These are phyloP conservation scores for Spialia ferax DNA, from an alignment of 2,888 invertebrate genomes.

Conservation along the genomic window DNA sequence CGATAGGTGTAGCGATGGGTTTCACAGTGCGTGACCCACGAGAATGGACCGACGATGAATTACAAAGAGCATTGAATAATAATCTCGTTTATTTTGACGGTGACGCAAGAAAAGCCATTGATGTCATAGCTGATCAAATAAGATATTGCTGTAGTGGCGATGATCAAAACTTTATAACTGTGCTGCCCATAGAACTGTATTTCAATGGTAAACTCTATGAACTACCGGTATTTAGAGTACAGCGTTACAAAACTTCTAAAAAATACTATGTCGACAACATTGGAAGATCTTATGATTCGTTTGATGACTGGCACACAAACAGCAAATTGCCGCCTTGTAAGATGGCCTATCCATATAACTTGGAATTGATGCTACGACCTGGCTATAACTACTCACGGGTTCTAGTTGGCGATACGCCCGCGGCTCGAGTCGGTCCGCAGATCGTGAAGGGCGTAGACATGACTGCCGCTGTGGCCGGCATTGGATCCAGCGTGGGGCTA, in stretches of 20 bases:
- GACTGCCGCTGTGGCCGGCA: slow-evolving; percentile 45
- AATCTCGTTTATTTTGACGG: slow-evolving; percentile 47
- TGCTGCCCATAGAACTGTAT: slow-evolving; percentile 48
- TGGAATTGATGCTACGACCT: slow-evolving; percentile 42
- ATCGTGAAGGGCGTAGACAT: slow-evolving; percentile 43
- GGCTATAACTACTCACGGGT: slow-evolving; percentile 43
- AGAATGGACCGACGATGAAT: slow-evolving; percentile 44
- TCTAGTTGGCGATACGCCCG: slow-evolving; percentile 40
- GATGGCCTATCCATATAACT: slow-evolving; percentile 46
- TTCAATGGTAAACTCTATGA: slow-evolving; percentile 48
- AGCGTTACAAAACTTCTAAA: slow-evolving; percentile 42
- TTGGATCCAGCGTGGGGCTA: slow-evolving; percentile 45
- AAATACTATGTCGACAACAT: slow-evolving; percentile 45
- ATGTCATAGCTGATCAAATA: slow-evolving; percentile 48
- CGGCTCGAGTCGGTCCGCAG: slow-evolving; percentile 40
- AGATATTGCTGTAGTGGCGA: slow-evolving; percentile 46
- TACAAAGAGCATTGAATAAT: slow-evolving; percentile 44
- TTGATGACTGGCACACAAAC: slow-evolving; percentile 42
- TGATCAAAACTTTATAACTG: slow-evolving; percentile 45
- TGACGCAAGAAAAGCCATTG: slow-evolving; percentile 47
- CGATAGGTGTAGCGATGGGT: slow-evolving; percentile 51
- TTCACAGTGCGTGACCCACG: slow-evolving; percentile 47
- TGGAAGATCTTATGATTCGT: slow-evolving; percentile 43
- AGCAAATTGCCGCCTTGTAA: slow-evolving; percentile 46
- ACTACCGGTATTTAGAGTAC: slow-evolving; percentile 47